Evolutionary conservation across 35 echinoderm and acorn worm genomes (phyloP), one percentile per base, ranked within the genome.

Genomic region (Apostichopus californicus): DNA sequence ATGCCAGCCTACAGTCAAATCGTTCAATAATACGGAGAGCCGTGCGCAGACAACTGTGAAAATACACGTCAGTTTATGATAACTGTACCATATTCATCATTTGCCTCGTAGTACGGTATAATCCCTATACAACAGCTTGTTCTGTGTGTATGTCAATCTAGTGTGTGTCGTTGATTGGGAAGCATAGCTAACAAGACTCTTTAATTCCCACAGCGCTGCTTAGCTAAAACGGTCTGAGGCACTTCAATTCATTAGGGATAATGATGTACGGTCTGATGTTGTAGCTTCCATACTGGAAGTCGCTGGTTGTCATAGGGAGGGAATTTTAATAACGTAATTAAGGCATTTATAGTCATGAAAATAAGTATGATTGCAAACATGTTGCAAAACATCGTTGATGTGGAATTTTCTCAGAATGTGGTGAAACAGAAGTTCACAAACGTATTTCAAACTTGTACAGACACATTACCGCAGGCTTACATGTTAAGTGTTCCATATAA

Each of bases 41-140:
- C 78, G 21, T 80, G 78, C 14, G 22, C 24, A 80, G 10, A 80
- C 77, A 54, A 80, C 78, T 80, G 78, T 80, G 78, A 80, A 80
- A 80, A 80, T 26, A 5, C 4, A 34, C 22, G 78, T 26, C 78
- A 80, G 20, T 80, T 80, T 46, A 80, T 80, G 24, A 80, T 26
- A 80, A 80, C 25, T 25, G 11, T 46, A 46, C 78, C 53, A 25
- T 12, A 26, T 13, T 12, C 22, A 80, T 54, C 23, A 79, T 80
- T 80, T 7, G 11, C 8, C 24, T 8, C 53, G 77, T 11, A 26
- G 78, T 68, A 11, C 26, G 22, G 46, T 80, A 46, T 25, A 54
- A 80, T 11, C 14, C 34, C 34, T 46, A 46, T 46, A 46, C 34
- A 46, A 46, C 34, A 46, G 34, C 34, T 46, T 46, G 34, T 46